Conservation (phyloP, 1,140 invertebrate species). For the Saccostrea echinata region DNA sequence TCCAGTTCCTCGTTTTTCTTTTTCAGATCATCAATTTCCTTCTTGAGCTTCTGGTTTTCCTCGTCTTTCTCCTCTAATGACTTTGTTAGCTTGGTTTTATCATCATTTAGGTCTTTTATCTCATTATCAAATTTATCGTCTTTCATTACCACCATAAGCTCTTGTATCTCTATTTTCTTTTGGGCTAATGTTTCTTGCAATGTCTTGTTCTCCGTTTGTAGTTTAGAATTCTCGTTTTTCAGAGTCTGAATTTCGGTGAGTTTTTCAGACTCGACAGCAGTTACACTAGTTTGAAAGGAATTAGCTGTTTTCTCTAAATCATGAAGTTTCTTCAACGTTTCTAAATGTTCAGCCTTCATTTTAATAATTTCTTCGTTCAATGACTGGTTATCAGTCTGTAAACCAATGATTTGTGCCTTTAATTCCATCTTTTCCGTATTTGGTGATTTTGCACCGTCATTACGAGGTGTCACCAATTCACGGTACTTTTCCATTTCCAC, state of each 20-base stretch:
- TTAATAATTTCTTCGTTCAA: constrained; percentile 64
- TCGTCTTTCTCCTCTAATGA: constrained; percentile 55
- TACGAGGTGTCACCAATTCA: constrained; percentile 22
- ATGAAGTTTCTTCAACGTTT: constrained; percentile 58
- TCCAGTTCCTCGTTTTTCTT: constrained; percentile 61
- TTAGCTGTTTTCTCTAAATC: constrained; percentile 59
- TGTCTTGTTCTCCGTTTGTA: constrained; percentile 58
- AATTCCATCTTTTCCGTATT: constrained; percentile 57
- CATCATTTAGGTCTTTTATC: constrained; percentile 57
- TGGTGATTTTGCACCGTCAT: constrained; percentile 26
- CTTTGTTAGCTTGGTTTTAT: constrained; percentile 54
- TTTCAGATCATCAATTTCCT: constrained; percentile 57
- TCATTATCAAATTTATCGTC: constrained; percentile 66
- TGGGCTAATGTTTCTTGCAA: constrained; percentile 58
- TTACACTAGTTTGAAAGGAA: constrained; percentile 51
- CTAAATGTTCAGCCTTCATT: constrained; percentile 58
- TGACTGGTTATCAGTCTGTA: constrained; percentile 64
- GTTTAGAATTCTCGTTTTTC: constrained; percentile 57
- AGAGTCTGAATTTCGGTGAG: constrained; percentile 56
- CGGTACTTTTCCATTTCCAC: constrained; percentile 40
- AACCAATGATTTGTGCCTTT: constrained; percentile 62
- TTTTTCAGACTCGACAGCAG: constrained; percentile 54
- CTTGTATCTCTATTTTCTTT: constrained; percentile 63
- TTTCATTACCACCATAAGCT: constrained; percentile 63
- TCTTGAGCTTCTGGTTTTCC: constrained; percentile 30